These are phyloP conservation scores for Steatornis caripensis DNA, from an alignment of 2,113 vertebrate genomes.

Conservation along the genomic window DNA sequence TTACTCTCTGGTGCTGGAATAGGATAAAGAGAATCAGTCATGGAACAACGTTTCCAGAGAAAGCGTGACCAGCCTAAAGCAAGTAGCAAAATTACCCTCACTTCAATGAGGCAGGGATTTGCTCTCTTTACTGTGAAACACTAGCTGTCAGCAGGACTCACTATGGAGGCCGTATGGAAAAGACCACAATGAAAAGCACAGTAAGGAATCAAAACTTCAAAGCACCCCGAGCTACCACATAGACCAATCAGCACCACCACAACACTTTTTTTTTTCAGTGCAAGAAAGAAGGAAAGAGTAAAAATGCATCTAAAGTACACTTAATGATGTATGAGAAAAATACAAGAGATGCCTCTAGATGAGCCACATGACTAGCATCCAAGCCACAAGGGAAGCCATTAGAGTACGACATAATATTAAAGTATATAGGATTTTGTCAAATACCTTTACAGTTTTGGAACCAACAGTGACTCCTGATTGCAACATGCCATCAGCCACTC, in stretches of 20 bases:
- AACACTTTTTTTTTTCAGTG: neutral
- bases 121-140: neutral
- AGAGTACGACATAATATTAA: neutral
- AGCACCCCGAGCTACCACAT: neutral
- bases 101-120: neutral
- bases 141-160: neutral
- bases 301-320: neutral
- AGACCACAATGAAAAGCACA: neutral
- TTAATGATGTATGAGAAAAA: neutral
- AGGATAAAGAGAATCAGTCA: conserved; percentile 38
- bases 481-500: conserved; percentile 93
- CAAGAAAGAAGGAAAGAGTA: neutral
- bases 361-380: neutral
- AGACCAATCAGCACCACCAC: neutral
- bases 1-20: conserved; percentile 2
- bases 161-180: neutral
- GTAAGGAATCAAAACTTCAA: conserved; percentile 5
- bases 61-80: neutral
- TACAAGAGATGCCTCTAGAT: neutral
- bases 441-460: conserved; percentile 87
- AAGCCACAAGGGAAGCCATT: neutral
- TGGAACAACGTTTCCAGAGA: conserved; percentile 2
- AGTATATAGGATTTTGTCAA: neutral
- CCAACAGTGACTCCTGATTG: conserved; percentile 83
- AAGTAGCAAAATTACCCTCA: neutral